Evolutionary conservation across 1,140 invertebrate species (phyloP).

Genomic region (Pinna nobilis): DNA sequence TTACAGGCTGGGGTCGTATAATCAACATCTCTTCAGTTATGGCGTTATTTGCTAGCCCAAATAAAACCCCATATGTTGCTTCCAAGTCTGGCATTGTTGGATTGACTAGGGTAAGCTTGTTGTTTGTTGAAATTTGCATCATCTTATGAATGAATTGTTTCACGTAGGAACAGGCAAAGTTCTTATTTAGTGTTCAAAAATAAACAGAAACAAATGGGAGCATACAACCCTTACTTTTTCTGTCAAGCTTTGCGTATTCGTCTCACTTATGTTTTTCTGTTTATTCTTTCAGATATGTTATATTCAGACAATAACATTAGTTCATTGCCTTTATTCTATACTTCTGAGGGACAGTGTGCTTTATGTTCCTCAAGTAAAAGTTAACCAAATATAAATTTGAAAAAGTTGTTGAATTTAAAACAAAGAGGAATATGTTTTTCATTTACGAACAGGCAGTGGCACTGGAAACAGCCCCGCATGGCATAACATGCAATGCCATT

Average conservation of each 20-base stretch:
- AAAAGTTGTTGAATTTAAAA: not conserved
- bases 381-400: not conserved
- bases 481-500: conserved; percentile 71
- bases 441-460: conserved; percentile 55
- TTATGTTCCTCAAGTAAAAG: not conserved
- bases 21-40: conserved; percentile 72
- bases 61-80: conserved; percentile 70
- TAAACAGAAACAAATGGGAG: too few species aligned
- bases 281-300: too few species aligned
- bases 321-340: too few species aligned
- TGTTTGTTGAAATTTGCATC: not conserved
- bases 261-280: too few species aligned
- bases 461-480: conserved; percentile 64
- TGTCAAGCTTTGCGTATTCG: too few species aligned
- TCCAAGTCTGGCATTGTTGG: conserved; percentile 71
- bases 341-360: not conserved
- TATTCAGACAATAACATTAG: too few species aligned
- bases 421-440: conserved; percentile 3
- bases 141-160: not conserved
- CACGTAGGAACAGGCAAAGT: not conserved
- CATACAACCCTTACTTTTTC: too few species aligned
- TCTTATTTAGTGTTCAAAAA: not conserved
- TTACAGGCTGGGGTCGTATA: conserved; percentile 68
- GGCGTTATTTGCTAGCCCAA: conserved; percentile 62
- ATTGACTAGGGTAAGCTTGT: conserved; percentile 61